These are phyloP conservation scores for Paramisgurnus dabryanus DNA, from an alignment of 2,113 vertebrate genomes.

Conservation along the genomic window DNA sequence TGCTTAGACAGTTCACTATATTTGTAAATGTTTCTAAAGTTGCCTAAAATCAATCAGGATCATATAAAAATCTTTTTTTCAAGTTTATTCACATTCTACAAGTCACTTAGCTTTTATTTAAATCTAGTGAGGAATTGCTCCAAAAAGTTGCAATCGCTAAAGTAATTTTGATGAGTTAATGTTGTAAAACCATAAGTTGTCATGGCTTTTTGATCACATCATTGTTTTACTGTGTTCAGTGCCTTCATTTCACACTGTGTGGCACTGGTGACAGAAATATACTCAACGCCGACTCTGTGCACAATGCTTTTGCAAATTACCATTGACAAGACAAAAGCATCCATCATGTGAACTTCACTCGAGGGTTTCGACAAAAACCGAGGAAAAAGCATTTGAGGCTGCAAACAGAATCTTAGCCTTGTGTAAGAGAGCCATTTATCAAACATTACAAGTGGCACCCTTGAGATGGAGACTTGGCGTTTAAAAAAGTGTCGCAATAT, in stretches of 20 bases:
- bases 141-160: too few species aligned
- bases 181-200: too few species aligned
- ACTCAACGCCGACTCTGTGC: neutral
- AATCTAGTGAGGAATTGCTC: too few species aligned
- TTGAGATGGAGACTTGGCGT: neutral
- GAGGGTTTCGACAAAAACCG: constrained; percentile 2
- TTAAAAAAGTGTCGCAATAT: constrained; percentile 2
- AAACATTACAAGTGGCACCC: constrained; percentile 37
- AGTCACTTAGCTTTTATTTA: too few species aligned
- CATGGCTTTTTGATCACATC: too few species aligned
- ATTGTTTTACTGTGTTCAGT: too few species aligned
- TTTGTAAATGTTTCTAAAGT: too few species aligned
- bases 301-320: constrained; percentile 26
- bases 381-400: constrained; percentile 21
- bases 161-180: too few species aligned
- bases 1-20: too few species aligned
- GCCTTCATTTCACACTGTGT: neutral
- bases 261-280: constrained; percentile 7
- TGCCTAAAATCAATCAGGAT: too few species aligned
- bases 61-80: too few species aligned
- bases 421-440: constrained; percentile 26
- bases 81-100: too few species aligned
- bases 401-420: constrained; percentile 23
- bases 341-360: constrained; percentile 24
- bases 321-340: constrained; percentile 25